A percentile compares a stretch with the other conserved stretches of the same genome.
These are phyloP conservation scores for Cacajao melanocephalus DNA, from an alignment of 2,797 vertebrate genomes.

Conservation along the genomic window DNA sequence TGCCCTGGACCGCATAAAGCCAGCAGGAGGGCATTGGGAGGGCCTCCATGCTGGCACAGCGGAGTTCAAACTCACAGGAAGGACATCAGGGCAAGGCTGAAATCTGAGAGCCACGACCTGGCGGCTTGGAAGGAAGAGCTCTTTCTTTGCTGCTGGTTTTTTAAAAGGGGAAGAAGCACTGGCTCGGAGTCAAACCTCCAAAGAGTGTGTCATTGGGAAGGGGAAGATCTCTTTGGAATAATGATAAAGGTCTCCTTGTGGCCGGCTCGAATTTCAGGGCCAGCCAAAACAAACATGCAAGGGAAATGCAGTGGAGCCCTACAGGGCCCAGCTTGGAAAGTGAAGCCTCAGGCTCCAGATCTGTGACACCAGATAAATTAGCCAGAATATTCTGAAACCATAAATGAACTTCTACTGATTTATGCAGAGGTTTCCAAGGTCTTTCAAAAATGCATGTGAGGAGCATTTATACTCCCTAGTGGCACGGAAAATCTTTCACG, in stretches of 20 bases:
- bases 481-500: constrained; percentile 72
- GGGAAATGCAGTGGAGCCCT: not conserved
- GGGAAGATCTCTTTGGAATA: constrained; percentile 53
- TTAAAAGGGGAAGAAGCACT: constrained; percentile 43
- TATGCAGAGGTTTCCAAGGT: constrained; percentile 73
- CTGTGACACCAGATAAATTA: constrained; percentile 63
- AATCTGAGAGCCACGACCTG: not conserved
- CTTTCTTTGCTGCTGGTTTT: constrained; percentile 33
- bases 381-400: constrained; percentile 66
- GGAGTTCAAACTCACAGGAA: constrained; percentile 43
- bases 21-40: not conserved
- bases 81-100: not conserved
- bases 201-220: constrained; percentile 49
- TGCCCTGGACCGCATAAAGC: not conserved
- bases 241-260: constrained; percentile 50
- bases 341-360: not conserved
- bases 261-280: constrained; percentile 25
- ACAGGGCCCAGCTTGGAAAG: accelerated
- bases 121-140: not conserved
- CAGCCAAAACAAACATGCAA: constrained; percentile 46
- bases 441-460: constrained; percentile 77
- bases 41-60: not conserved
- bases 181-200: constrained; percentile 61
- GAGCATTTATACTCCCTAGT: constrained; percentile 78
- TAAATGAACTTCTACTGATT: constrained; percentile 73